Evolutionary conservation across 2,113 vertebrate species (phyloP).

Genomic region (Heteronetta atricapilla): DNA sequence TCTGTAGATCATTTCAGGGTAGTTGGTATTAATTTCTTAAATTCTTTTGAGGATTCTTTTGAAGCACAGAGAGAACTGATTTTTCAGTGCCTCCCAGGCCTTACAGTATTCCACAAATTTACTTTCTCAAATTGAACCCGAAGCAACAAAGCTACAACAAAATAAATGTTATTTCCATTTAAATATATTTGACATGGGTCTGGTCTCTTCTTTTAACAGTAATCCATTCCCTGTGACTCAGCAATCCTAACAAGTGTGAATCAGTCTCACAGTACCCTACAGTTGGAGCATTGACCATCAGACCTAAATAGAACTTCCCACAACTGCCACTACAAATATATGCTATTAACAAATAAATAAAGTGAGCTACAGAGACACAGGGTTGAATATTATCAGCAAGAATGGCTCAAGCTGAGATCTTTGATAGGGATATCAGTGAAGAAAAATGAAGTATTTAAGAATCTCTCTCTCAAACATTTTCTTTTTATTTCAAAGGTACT

Average conservation of each 20-base stretch:
- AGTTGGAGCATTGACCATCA: neutral
- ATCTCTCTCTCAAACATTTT: neutral
- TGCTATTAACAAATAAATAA: neutral
- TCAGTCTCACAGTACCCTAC: neutral
- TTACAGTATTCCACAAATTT: constrained; percentile 18
- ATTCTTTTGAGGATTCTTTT: constrained; percentile 45
- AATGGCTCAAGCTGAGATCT: neutral
- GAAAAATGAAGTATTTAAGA: neutral
- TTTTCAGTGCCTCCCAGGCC: constrained; percentile 22
- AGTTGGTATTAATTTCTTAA: constrained; percentile 16
- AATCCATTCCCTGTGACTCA: neutral
- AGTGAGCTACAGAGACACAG: neutral
- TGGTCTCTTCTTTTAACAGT: neutral
- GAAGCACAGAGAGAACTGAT: constrained; percentile 23
- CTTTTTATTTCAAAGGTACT: neutral
- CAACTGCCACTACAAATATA: neutral
- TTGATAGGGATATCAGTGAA: neutral
- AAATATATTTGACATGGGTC: neutral
- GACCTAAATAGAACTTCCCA: neutral
- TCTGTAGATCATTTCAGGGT: constrained; percentile 22
- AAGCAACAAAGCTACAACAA: constrained; percentile 9
- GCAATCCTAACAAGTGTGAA: constrained; percentile 24
- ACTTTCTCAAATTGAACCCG: neutral
- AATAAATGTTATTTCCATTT: constrained; percentile 38
- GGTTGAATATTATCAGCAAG: neutral